Base-by-base conservation (phyloP, 2,888 invertebrate genomes). In the Noctua janthe region DNA sequence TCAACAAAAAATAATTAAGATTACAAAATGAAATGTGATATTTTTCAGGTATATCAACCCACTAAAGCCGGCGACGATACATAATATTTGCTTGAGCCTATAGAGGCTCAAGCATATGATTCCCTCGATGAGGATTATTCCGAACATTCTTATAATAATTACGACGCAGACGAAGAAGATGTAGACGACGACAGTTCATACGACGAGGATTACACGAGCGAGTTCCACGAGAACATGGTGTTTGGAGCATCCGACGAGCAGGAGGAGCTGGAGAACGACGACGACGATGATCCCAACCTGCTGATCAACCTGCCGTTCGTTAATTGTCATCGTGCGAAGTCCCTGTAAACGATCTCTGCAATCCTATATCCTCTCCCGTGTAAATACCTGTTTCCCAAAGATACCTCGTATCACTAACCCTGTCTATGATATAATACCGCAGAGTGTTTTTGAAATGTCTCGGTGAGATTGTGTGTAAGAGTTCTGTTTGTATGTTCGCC, bases 21-120 rank as follows among this genome's bases (percentile, higher is more conserved):
- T 59, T 17, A 20, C 13, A 51, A 39, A 47, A 47, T 17, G 1
- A n/a, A 59, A 77, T 64, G 43, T 73, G 7, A 15, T 49, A 71
- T 76, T 66, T 81, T 93, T 91, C 94, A 95, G 95, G 94, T 91
- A 92, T 94, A 82, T 93, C 92, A 74, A 87, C 91, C 74, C 87
- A 88, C 87, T 92, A 94, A 94, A 1, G 6, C 15, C 4, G 78
- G 62, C 17, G 72, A 80, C 35, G 69, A 76, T 8, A 87, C 74
- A 71, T 89, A 89, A 69, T 80, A 73, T 80, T 80, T 43, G 81
- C 85, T 87, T 80, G 90, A 90, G 89, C 87, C 90, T 47, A 17
- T n/a, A 64, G 81, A 76, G 89, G 90, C 90, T 90, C 90, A 49
- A 8, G 6, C n/a, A 23, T 23, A 62, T n/a, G 88, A 77, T 67